Evolutionary conservation across 2,888 invertebrate species (phyloP).

Genomic region (Cheilosia vernalis): DNA sequence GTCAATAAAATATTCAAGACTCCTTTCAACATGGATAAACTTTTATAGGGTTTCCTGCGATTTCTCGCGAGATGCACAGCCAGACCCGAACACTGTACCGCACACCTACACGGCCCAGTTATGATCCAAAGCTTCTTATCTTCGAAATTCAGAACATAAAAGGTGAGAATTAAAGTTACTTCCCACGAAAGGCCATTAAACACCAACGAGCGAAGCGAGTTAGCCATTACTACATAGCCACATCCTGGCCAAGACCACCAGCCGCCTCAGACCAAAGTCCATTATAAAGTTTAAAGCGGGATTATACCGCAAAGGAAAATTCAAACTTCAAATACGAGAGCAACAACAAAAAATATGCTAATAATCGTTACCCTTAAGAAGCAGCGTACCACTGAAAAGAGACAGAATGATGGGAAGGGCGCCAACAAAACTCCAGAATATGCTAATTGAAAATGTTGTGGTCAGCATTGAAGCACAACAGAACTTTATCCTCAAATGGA

Average conservation of each 20-base stretch:
- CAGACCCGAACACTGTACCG: neutral
- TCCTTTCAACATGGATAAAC: constrained; percentile 6
- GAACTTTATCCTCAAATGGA: constrained; percentile 1
- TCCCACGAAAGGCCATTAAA: constrained; percentile 32
- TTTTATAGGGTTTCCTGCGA: constrained; percentile 33
- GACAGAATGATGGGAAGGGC: no score
- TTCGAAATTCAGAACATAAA: constrained; percentile 46
- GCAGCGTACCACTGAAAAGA: neutral
- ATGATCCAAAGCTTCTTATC: constrained; percentile 49
- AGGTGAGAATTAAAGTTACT: constrained; percentile 61
- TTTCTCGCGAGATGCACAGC: constrained; percentile 16
- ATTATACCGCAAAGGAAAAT: constrained; percentile 19
- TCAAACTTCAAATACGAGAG: neutral
- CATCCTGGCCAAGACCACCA: constrained; percentile 3
- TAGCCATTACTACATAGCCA: neutral
- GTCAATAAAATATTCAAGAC: constrained; percentile 44
- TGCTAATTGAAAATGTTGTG: constrained; percentile 61
- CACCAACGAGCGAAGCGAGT: constrained; percentile 15
- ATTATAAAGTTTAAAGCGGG: constrained; percentile 41
- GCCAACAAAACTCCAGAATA: constrained; percentile 21
- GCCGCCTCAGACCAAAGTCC: constrained; percentile 17
- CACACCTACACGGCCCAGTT: neutral
- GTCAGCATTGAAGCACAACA: constrained; percentile 40
- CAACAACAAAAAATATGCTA: constrained; percentile 19
- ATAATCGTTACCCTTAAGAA: constrained; percentile 15